Evolutionary conservation across 2,113 vertebrate species (phyloP), one percentile per base, ranked within the genome.

Genomic region (Plotosus lineatus): DNA sequence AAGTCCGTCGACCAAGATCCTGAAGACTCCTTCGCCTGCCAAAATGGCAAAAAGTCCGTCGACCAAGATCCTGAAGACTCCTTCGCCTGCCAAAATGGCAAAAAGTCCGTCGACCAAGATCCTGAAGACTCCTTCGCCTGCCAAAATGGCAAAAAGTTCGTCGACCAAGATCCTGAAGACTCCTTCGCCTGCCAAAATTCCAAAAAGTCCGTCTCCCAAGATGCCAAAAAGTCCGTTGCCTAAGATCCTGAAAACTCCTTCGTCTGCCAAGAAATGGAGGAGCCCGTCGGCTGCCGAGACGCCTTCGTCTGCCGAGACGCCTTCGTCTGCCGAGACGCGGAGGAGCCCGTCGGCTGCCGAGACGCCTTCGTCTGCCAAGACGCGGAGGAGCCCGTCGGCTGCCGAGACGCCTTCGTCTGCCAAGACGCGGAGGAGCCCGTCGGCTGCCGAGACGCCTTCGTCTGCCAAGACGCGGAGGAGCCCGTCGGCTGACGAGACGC

Each of bases 141-240:
- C 2, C 19, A 86, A 19, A 17, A 28, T 11, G 1, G n/a, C 26
- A 1, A 60, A n/a, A n/a, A n/a, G n/a, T n/a, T n/a, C n/a, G n/a
- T n/a, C n/a, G n/a, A n/a, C 1, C 15, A 86, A 40, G 63, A 23
- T 19, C 9, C 31, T 2, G 14, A 65, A n/a, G 21, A 63, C 31
- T 8, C 80, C 71, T 23, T 78, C 89, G 0, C 72, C 88, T 48
- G 84, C 4, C 15, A 90, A n/a, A n/a, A n/a, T n/a, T n/a, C n/a
- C n/a, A n/a, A n/a, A n/a, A n/a, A n/a, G n/a, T n/a, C n/a, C n/a
- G n/a, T n/a, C n/a, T n/a, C n/a, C n/a, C n/a, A n/a, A 46, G 44
- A n/a, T n/a, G n/a, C n/a, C n/a, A n/a, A n/a, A n/a, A n/a, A n/a
- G n/a, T n/a, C n/a, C n/a, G n/a, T n/a, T n/a, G n/a, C n/a, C 1